Percentiles rank a stretch among this genome's conserved stretches.
Conservation (phyloP, 2,797 vertebrate species). For the Sparus aurata region DNA sequence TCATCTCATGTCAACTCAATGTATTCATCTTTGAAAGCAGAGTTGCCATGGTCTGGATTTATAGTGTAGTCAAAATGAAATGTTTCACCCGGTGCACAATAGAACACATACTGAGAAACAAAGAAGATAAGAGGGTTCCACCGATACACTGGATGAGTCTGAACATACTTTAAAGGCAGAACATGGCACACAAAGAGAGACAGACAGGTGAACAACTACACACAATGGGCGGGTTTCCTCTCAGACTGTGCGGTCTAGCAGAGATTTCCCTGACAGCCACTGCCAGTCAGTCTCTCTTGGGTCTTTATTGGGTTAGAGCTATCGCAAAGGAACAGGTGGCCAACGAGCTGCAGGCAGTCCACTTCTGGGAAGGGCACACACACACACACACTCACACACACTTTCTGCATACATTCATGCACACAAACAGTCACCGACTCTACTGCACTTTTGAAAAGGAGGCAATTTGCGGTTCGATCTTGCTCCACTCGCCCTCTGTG, state of each 20-base stretch:
- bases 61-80: neutral
- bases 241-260: constrained; percentile 26
- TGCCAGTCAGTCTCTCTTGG: constrained; percentile 61
- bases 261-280: constrained; percentile 37
- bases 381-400: constrained; percentile 3
- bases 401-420: constrained; percentile 10
- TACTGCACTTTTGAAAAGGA: constrained; percentile 13
- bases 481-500: neutral
- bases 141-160: neutral
- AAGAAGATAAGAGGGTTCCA: neutral
- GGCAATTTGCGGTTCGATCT: constrained; percentile 31
- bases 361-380: constrained; percentile 70
- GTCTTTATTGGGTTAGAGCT: constrained; percentile 77
- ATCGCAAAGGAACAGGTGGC: constrained; percentile 75
- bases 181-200: neutral
- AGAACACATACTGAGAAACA: no score
- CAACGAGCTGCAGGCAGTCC: constrained; percentile 64
- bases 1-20: constrained; percentile 12
- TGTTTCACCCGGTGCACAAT: neutral
- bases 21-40: constrained; percentile 20
- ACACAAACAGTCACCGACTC: constrained; percentile 13
- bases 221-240: constrained; percentile 23
- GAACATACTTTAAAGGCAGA: neutral
- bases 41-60: neutral
- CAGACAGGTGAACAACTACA: neutral